Percentiles rank a stretch among this genome's conserved stretches.
Evolutionary conservation across 2,888 invertebrate species (phyloP).

Genomic region (Xiphydria camelus): DNA sequence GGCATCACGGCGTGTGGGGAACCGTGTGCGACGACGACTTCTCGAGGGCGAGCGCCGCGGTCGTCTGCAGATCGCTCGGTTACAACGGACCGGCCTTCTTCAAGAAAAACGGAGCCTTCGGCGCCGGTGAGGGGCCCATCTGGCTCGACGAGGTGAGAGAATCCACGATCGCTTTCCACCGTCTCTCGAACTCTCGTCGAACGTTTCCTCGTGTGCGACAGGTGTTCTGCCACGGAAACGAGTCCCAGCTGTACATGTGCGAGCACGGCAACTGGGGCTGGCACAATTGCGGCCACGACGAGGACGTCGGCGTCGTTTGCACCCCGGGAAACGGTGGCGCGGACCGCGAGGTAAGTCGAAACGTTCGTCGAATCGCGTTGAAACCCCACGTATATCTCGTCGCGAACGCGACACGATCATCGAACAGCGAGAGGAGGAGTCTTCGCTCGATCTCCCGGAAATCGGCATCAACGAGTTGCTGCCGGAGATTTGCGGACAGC

Average conservation of each 20-base stretch:
- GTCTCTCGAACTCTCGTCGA: too few relatives aligned
- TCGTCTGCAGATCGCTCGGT: constrained; percentile 65
- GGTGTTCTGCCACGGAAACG: constrained; percentile 69
- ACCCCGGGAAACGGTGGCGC: constrained; percentile 35
- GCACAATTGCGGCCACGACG: constrained; percentile 73
- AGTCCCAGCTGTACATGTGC: constrained; percentile 67
- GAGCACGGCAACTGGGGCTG: constrained; percentile 70
- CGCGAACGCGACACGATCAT: background rate
- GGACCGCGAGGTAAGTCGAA: constrained; percentile 46
- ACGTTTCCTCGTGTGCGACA: constrained; percentile 37
- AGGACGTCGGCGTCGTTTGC: constrained; percentile 70
- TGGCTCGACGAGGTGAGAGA: constrained; percentile 71
- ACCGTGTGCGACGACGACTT: constrained; percentile 81
- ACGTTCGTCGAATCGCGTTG: too few relatives aligned
- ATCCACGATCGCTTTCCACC: too few relatives aligned
- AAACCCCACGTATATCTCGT: background rate
- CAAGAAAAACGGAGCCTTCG: constrained; percentile 62
- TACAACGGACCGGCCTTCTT: constrained; percentile 60
- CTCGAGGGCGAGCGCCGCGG: constrained; percentile 66
- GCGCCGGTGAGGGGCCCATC: constrained; percentile 67
- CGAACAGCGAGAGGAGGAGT: constrained; percentile 5
- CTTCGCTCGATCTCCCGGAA: constrained; percentile 20
- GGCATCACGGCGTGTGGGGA: constrained; percentile 72
- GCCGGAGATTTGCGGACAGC: constrained; percentile 61
- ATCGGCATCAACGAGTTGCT: constrained; percentile 44